These are phyloP conservation scores for Phainopepla nitens DNA, from an alignment of 2,113 vertebrate genomes.

Conservation along the genomic window DNA sequence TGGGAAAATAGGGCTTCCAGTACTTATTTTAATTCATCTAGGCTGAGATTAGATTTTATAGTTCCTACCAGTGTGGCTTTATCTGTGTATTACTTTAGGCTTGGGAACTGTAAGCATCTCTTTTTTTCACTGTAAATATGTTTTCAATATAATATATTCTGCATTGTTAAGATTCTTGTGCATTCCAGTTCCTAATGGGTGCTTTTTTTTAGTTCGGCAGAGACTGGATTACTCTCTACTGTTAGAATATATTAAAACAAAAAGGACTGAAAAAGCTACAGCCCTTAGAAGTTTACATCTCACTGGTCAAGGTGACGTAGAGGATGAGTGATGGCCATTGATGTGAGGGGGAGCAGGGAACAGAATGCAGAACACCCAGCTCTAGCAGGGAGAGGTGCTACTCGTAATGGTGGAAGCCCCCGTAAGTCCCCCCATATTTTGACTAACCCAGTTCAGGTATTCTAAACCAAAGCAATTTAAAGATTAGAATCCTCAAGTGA, in stretches of 20 bases:
- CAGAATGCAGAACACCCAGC: neutral
- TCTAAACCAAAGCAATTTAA: neutral
- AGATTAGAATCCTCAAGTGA: neutral
- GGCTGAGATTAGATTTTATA: neutral
- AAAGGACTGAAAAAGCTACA: neutral
- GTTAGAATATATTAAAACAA: neutral
- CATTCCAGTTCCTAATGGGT: neutral
- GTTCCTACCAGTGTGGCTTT: neutral
- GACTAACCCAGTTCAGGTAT: neutral
- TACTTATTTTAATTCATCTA: neutral
- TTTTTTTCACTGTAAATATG: neutral
- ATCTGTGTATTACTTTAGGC: neutral
- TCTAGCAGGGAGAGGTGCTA: neutral
- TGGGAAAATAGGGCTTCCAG: neutral
- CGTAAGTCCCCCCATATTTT: rapidly evolving
- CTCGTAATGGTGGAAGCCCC: rapidly evolving
- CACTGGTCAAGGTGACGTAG: neutral
- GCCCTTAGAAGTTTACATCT: neutral
- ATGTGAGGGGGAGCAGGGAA: neutral
- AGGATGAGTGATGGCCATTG: rapidly evolving
- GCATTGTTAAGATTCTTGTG: neutral
- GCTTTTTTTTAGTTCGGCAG: neutral
- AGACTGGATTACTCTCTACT: neutral
- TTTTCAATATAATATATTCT: neutral
- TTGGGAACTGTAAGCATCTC: neutral